Evolutionary conservation across 2,888 invertebrate species (phyloP), one percentile per base, ranked within the genome.

Genomic region (Norana najaformis): DNA sequence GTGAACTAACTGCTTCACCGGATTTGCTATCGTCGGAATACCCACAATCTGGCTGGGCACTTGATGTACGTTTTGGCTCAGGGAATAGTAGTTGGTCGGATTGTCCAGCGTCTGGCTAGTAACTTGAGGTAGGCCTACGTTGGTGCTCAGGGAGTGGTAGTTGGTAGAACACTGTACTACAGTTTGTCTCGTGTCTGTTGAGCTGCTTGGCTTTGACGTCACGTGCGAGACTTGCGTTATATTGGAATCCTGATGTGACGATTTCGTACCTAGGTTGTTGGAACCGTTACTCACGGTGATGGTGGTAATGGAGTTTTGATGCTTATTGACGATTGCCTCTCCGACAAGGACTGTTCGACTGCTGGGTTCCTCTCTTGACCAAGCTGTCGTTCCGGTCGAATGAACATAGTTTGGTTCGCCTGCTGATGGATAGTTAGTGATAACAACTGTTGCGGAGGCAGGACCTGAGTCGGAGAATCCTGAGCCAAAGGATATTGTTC

Each of bases 131-230:
- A 5, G 8, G 69, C 11, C n/a, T n/a, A n/a, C 14, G 39, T 39
- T 69, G 69, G 6, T 30, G 69, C n/a, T 69, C 6, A 69, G 1
- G 69, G 69, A 8, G 8, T 69, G 11, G 69, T 8, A 69, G 30
- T 69, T n/a, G 30, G 69, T n/a, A 1, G 69, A n/a, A 69, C 69
- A n/a, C 30, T n/a, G 69, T 16, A n/a, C 30, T 69, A 69, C 69
- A 69, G 69, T 69, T 69, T 69, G 69, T n/a, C 69, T 69, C 69
- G 69, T n/a, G 69, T n/a, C n/a, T n/a, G n/a, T 30, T 69, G 69
- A 13, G n/a, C 69, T 69, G 69, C 69, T 69, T n/a, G n/a, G 13
- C 69, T 30, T n/a, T n/a, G 30, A n/a, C n/a, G 69, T n/a, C 5
- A 69, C 69, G 69, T 69, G 69, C n/a, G 69, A 69, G 4, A 69